Evolutionary conservation across 2,888 invertebrate species (phyloP).

Genomic region (Zaprionus obscuricornis): DNA sequence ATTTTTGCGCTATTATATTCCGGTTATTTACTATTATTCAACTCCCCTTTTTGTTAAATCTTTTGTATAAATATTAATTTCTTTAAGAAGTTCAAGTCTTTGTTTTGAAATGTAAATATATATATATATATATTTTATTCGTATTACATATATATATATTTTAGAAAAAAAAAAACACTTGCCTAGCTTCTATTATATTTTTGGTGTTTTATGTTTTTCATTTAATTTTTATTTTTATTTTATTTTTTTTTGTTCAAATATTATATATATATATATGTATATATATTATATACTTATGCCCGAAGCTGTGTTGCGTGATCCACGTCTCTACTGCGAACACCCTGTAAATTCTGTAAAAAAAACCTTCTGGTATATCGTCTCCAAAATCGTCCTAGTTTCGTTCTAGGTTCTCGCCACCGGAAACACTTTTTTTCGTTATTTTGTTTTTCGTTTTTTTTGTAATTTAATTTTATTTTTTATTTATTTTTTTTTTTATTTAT

Average conservation of each 20-base stretch:
- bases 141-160: conserved; percentile 34
- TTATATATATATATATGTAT: conserved; percentile 12
- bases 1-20: conserved; percentile 43
- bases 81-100: conserved; percentile 73
- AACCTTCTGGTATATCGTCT: conserved; percentile 57
- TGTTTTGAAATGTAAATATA: conserved; percentile 55
- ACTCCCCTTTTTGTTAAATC: conserved; percentile 19
- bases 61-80: conserved; percentile 69
- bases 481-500: too few relatives aligned
- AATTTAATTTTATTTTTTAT: too few relatives aligned
- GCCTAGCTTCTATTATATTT: conserved; percentile 25
- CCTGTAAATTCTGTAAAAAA: conserved; percentile 74
- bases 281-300: conserved; percentile 13
- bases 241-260: too few relatives aligned
- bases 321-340: conserved; percentile 23
- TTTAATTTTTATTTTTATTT: conserved; percentile 9
- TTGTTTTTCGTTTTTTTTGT: too few relatives aligned
- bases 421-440: too few relatives aligned
- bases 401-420: too few relatives aligned
- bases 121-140: conserved; percentile 50
- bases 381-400: conserved; percentile 23
- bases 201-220: conserved; percentile 23
- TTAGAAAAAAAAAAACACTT: conserved; percentile 50
- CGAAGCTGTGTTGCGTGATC: conserved; percentile 29
- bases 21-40: too few relatives aligned